Evolutionary conservation across 2,797 vertebrate species (phyloP).

Genomic region (Chelon auratus): DNA sequence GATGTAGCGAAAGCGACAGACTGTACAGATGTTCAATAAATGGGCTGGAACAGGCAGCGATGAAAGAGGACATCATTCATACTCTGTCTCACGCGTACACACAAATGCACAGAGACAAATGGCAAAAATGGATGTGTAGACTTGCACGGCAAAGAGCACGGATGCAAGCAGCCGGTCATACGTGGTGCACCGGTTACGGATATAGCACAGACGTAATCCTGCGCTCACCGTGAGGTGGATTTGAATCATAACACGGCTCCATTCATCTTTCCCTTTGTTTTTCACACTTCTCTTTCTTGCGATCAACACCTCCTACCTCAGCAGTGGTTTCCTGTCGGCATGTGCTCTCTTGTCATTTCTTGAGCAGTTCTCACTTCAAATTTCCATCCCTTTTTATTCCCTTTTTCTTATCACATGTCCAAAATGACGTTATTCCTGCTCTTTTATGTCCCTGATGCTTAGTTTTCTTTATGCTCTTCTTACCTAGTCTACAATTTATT

Average conservation of each 20-base stretch:
- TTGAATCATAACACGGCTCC: neutral
- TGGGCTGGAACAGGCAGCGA: constrained; percentile 74
- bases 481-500: neutral
- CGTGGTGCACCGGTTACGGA: neutral
- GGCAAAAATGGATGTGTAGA: constrained; percentile 8
- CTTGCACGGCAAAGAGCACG: constrained; percentile 3
- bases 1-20: constrained; percentile 70
- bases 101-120: constrained; percentile 22
- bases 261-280: constrained; percentile 13
- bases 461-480: neutral
- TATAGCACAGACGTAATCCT: constrained; percentile 14
- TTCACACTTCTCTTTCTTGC: neutral
- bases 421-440: neutral
- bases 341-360: neutral
- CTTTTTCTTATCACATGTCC: neutral
- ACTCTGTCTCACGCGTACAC: constrained; percentile 6
- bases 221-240: neutral
- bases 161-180: constrained; percentile 11
- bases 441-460: no score
- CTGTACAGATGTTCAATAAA: constrained; percentile 83
- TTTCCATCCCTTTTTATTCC: neutral
- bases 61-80: constrained; percentile 65
- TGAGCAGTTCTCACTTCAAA: no score
- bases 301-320: neutral
- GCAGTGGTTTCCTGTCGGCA: neutral